phyloP scores from a whole-genome alignment of 53 echinoderm and acorn worm species.

The Antedon mediterranea region DNA sequence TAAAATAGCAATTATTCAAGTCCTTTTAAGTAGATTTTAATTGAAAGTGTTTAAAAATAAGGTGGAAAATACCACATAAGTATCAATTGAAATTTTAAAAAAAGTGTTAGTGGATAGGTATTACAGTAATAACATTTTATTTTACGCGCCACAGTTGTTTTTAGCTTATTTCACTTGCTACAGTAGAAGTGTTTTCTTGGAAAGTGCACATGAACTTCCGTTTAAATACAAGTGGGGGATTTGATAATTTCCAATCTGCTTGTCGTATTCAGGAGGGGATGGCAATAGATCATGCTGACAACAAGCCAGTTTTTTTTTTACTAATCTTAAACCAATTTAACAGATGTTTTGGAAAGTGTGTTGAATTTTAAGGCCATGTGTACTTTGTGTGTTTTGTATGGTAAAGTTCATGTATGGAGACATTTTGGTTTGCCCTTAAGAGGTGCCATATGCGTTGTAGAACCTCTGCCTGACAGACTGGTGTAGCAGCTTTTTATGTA shows the following conservation, averaged over 20 bases:
- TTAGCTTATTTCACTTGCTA: neutral
- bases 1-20: no score
- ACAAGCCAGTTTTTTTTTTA: neutral
- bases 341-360: neutral
- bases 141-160: neutral
- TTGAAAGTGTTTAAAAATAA: no score
- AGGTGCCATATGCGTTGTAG: neutral
- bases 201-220: neutral
- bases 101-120: neutral
- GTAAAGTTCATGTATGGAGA: neutral
- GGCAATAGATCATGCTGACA: neutral
- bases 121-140: neutral
- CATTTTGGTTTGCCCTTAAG: neutral
- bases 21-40: no score
- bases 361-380: neutral
- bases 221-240: neutral
- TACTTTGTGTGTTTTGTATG: neutral
- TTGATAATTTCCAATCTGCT: neutral
- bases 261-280: neutral
- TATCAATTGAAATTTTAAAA: no score
- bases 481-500: no score
- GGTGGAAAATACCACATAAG: no score
- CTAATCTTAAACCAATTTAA: neutral
- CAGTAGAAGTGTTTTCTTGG: neutral
- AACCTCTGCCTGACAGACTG: neutral